phyloP scores from a whole-genome alignment of 1,140 invertebrate species.

The Drosophila subpulchrella region DNA sequence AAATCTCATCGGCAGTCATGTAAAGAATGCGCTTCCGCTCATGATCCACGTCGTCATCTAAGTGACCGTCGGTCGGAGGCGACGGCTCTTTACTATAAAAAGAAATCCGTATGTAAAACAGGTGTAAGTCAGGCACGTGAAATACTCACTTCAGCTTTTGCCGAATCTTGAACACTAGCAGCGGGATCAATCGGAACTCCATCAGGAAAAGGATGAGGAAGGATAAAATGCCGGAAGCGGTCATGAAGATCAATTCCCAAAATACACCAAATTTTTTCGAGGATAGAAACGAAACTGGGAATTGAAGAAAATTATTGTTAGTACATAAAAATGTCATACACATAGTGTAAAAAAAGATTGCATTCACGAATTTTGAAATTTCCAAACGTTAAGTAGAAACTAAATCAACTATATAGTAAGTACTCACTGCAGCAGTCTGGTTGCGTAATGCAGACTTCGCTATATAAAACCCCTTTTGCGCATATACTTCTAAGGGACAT shows the following conservation, averaged over 20 bases:
- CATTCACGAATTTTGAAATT: too few relatives aligned
- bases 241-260: conserved; percentile 30
- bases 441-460: conserved; percentile 57
- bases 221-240: conserved; percentile 37
- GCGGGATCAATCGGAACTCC: conserved; percentile 58
- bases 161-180: conserved; percentile 48
- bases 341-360: too few relatives aligned
- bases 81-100: conserved; percentile 47
- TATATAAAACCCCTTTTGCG: conserved; percentile 40
- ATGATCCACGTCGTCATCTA: conserved; percentile 84
- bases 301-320: not conserved
- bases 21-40: conserved; percentile 80
- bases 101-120: not conserved
- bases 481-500: conserved; percentile 48
- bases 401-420: too few relatives aligned
- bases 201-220: conserved; percentile 57
- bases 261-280: too few relatives aligned
- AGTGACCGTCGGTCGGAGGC: conserved; percentile 45
- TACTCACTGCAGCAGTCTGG: conserved; percentile 76
- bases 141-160: conserved; percentile 46
- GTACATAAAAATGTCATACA: too few relatives aligned
- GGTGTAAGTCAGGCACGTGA: too few relatives aligned
- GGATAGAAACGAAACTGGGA: not conserved
- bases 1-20: conserved; percentile 46
- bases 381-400: too few relatives aligned